Conservation (phyloP, 2,888 invertebrate species). For the Fragum fragum region DNA sequence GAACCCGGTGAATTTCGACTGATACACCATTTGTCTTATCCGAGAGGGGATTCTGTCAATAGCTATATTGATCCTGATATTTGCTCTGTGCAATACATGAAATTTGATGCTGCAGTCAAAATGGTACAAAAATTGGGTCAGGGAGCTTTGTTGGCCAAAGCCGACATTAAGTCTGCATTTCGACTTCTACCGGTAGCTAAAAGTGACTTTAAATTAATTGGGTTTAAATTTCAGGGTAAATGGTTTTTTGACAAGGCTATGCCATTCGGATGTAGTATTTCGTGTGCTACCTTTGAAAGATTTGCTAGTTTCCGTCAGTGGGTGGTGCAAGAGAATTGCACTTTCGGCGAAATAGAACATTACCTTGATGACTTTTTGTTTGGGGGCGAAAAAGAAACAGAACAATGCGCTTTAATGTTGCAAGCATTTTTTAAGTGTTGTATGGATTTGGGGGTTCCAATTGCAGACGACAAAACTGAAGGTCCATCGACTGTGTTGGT, state of each 20-base stretch:
- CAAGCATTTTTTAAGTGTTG: slow-evolving; percentile 1
- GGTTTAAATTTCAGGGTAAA: slow-evolving; percentile 31
- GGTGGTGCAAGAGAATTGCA: not conserved
- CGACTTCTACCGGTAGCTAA: slow-evolving; percentile 24
- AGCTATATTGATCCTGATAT: slow-evolving; percentile 10
- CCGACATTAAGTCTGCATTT: slow-evolving; percentile 34
- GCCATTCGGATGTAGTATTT: slow-evolving; percentile 28
- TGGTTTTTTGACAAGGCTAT: slow-evolving; percentile 26
- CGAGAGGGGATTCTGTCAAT: slow-evolving; percentile 23
- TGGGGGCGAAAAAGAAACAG: slow-evolving; percentile 16
- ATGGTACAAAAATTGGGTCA: slow-evolving; percentile 24
- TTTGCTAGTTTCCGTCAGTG: slow-evolving; percentile 29
- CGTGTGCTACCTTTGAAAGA: slow-evolving; percentile 26
- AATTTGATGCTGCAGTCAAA: slow-evolving; percentile 89
- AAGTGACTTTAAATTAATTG: slow-evolving; percentile 23
- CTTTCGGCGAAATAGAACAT: slow-evolving; percentile 19
- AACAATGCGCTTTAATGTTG: slow-evolving; percentile 18
- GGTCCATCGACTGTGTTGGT: slow-evolving; percentile 34
- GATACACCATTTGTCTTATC: slow-evolving; percentile 26
- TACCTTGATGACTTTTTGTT: slow-evolving; percentile 54
- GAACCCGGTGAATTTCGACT: slow-evolving; percentile 7
- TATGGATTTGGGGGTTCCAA: slow-evolving; percentile 26
- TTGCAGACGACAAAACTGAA: slow-evolving; percentile 40
- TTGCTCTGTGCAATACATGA: slow-evolving; percentile 31
- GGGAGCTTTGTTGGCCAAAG: slow-evolving; percentile 35